Conservation (phyloP, 2,797 vertebrate species). For the Cyprinodon diabolis region DNA sequence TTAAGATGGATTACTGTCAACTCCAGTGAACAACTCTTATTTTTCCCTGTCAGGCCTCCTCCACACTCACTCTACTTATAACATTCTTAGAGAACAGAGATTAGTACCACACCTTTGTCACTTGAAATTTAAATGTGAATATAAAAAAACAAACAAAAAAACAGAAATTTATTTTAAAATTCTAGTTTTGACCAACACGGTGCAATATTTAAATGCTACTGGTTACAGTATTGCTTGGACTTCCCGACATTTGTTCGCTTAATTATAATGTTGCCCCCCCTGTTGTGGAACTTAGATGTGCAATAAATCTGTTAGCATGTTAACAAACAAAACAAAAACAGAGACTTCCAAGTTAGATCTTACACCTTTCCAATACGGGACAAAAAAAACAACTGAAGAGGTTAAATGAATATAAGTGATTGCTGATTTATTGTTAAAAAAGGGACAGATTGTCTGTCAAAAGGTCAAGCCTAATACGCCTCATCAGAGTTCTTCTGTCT, state of each 20-base stretch:
- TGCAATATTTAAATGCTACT: not conserved
- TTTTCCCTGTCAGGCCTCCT: conserved; percentile 43
- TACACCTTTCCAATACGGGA: conserved; percentile 1
- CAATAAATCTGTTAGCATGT: conserved; percentile 20
- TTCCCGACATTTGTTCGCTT: not conserved
- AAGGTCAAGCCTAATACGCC: not conserved
- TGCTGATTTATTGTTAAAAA: not conserved
- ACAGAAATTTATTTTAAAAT: not conserved
- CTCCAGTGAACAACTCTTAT: conserved; percentile 43
- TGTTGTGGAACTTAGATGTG: not conserved
- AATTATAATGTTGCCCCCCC: not conserved
- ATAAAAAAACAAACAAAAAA: too few relatives aligned
- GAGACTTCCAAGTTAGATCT: conserved; percentile 31
- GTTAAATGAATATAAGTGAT: not conserved
- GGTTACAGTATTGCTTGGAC: not conserved
- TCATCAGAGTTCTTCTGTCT: not conserved
- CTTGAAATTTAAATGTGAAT: not conserved
- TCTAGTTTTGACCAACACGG: not conserved
- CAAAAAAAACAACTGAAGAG: not conserved
- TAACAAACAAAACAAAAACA: not conserved
- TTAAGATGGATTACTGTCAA: conserved; percentile 52
- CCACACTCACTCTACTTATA: conserved; percentile 25
- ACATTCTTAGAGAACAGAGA: conserved; percentile 13
- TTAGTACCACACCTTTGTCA: not conserved
- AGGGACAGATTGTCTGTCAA: not conserved